Evolutionary conservation across 1,140 invertebrate genomes (phyloP).

Genomic region (Pseudomyrmex flavicornis): DNA sequence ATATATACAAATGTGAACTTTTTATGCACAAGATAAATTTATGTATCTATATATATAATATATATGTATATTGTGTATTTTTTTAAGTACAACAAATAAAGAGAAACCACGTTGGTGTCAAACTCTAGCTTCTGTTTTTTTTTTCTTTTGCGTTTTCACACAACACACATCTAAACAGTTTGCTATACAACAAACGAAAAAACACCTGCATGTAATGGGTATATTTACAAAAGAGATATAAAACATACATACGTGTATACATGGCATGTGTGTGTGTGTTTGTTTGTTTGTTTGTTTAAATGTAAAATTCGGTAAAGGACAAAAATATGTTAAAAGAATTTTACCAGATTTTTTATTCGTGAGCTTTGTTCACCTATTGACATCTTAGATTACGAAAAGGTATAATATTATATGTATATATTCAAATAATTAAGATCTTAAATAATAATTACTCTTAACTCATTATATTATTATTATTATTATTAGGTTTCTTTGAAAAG

Average conservation of each 20-base stretch:
- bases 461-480: conserved; percentile 59
- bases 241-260: not conserved
- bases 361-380: conserved; percentile 77
- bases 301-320: conserved; percentile 37
- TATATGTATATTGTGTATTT: not conserved
- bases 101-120: no score
- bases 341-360: conserved; percentile 76
- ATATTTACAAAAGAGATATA: no score
- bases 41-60: not conserved
- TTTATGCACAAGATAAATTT: not conserved
- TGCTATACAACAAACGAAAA: no score
- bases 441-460: conserved; percentile 60
- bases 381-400: conserved; percentile 77
- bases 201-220: not conserved
- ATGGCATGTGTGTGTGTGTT: not conserved
- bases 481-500: conserved; percentile 56
- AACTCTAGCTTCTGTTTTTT: no score
- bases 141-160: no score
- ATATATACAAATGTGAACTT: conserved; percentile 14
- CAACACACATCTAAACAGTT: no score
- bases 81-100: conserved; percentile 9
- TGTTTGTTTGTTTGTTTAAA: not conserved
- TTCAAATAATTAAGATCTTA: conserved; percentile 62
- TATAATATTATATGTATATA: conserved; percentile 75
- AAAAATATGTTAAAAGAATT: conserved; percentile 73